Evolutionary conservation across 2,888 invertebrate genomes (phyloP).

Genomic region (Plagiodera versicolora): DNA sequence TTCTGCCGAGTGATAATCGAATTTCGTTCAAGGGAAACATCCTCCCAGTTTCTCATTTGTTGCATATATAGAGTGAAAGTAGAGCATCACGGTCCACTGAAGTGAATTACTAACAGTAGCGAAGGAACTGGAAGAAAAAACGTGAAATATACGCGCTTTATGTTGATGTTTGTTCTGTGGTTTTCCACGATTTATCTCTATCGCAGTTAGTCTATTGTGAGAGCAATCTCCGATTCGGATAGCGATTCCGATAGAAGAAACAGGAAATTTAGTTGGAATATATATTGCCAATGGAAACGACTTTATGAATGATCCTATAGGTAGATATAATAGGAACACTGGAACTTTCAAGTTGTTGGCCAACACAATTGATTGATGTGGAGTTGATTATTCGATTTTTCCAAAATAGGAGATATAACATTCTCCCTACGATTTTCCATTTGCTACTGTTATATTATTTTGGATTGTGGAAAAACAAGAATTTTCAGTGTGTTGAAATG

Average conservation of each 20-base stretch:
- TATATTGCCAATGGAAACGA: background rate
- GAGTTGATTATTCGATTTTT: no score
- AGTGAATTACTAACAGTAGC: background rate
- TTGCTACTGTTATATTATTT: no score
- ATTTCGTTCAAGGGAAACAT: background rate
- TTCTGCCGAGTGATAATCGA: background rate
- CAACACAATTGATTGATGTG: background rate
- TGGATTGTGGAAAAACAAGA: no score
- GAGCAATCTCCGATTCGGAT: slow-evolving; percentile 4
- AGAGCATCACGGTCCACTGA: background rate
- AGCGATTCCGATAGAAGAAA: background rate
- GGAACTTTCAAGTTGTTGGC: background rate
- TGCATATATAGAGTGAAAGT: background rate
- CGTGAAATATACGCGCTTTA: background rate
- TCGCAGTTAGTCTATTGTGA: slow-evolving; percentile 17
- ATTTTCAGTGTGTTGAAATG: no score
- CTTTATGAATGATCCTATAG: background rate
- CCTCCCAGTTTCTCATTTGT: background rate
- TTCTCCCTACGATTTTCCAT: no score
- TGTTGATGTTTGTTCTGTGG: slow-evolving; percentile 20
- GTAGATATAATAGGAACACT: no score
- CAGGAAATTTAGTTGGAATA: background rate
- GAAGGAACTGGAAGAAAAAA: background rate
- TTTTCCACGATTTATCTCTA: slow-evolving; percentile 22
- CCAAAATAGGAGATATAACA: no score